Base-by-base conservation (phyloP, 2,888 invertebrate genomes). In the Ischnura elegans region DNA sequence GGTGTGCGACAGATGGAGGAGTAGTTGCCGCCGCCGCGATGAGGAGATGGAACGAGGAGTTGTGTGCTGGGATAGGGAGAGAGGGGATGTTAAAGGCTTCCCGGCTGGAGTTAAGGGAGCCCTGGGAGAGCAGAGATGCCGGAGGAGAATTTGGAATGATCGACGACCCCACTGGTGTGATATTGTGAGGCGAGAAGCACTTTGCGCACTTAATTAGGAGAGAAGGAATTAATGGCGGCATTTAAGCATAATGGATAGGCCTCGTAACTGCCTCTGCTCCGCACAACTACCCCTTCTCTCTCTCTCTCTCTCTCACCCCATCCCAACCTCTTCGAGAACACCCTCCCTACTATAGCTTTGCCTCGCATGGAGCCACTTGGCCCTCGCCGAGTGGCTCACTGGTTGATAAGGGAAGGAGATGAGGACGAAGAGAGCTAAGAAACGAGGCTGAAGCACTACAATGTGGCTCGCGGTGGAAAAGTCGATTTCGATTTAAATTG, bases 181-280 rank as follows among this genome's bases (percentile, higher is more conserved):
- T 90, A 90, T 90, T 90, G 90, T 61, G 90, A 90, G 43, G 90
- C 61, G 55, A 66, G 61, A 76, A 46, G 45, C 86, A 86, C 86
- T 86, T 86, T 86, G 86, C 86, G 86, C 86, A 43, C 61, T 90
- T 90, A 90, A 90, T 90, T 90, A 90, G 90, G 90, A 66, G 90
- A 43, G 90, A 90, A 90, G 90, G 90, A 90, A 90, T 90, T 66
- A 90, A 90, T 90, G 90, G 90, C 90, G 90, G 90, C 61, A 90
- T 90, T 90, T 90, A 90, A 90, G 90, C 90, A 90, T 90, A 90
- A 90, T 90, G 90, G 90, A 90, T 90, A 90, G 61, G 55, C 43
- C 90, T 86, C 86, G 86, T 86, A 86, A 46, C 86, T 45, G 86
- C 86, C 45, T 86, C 25, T 42, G 45, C 45, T 42, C 61, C 43